These are phyloP conservation scores for Monochamus alternatus DNA, from an alignment of 2,888 invertebrate genomes.

Conservation along the genomic window DNA sequence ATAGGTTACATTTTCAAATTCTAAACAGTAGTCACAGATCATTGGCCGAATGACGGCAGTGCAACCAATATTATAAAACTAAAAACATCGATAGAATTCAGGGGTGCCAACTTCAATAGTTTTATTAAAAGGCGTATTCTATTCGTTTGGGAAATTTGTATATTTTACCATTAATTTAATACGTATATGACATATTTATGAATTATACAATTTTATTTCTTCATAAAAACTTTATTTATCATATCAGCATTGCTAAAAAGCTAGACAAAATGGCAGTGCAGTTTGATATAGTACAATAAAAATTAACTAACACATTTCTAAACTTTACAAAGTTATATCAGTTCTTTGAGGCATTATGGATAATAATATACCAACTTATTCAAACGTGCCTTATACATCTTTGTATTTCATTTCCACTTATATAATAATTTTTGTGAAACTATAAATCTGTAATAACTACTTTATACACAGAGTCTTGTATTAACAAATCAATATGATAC, in stretches of 20 bases:
- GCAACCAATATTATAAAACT: too few relatives aligned
- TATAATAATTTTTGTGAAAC: neutral
- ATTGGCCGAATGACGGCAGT: too few relatives aligned
- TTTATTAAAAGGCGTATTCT: too few relatives aligned
- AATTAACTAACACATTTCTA: neutral
- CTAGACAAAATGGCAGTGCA: slow-evolving; percentile 51
- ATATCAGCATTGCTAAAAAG: slow-evolving; percentile 38
- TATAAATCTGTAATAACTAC: neutral
- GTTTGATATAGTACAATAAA: neutral
- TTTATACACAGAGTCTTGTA: neutral
- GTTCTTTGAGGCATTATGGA: neutral
- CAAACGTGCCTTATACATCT: neutral
- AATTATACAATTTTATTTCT: neutral
- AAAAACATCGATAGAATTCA: too few relatives aligned
- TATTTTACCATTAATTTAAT: too few relatives aligned
- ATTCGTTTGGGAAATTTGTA: too few relatives aligned
- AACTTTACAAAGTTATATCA: neutral
- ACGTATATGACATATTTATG: too few relatives aligned
- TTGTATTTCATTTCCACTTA: neutral
- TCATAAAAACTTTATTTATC: slow-evolving; percentile 21
- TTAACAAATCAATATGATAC: too few relatives aligned
- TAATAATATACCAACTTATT: neutral
- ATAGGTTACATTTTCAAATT: too few relatives aligned
- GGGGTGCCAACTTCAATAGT: too few relatives aligned
- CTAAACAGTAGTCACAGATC: too few relatives aligned